Evolutionary conservation across 2,113 vertebrate genomes (phyloP).

Genomic region (Pitta sordida): DNA sequence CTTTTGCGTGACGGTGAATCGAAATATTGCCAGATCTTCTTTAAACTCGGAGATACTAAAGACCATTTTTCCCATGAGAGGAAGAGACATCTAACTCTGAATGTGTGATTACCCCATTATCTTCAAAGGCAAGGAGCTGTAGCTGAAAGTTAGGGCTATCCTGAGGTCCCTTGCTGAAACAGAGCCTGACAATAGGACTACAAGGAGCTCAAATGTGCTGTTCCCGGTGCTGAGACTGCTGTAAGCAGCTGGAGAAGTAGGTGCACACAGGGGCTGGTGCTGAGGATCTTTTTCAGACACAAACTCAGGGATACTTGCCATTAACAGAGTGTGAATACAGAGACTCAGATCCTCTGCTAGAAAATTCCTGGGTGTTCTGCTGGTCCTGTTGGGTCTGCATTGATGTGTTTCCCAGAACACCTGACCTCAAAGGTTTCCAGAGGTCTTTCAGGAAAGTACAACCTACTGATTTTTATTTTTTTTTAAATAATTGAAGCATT

Average conservation of each 20-base stretch:
- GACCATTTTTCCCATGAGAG: background rate
- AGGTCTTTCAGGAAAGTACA: background rate
- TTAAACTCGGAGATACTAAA: background rate
- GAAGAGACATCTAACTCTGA: background rate
- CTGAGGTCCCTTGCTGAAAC: background rate
- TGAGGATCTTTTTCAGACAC: background rate
- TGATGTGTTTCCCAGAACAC: no score
- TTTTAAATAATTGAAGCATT: accelerated
- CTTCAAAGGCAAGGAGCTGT: background rate
- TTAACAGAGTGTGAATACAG: background rate
- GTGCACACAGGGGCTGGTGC: background rate
- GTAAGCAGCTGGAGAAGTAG: background rate
- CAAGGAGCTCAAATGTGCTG: background rate
- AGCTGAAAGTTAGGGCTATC: background rate
- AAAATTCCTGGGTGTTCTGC: background rate
- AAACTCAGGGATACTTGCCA: accelerated
- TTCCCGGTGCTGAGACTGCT: background rate
- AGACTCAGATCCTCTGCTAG: background rate
- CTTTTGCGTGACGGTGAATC: background rate
- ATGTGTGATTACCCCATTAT: background rate
- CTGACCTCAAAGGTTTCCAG: background rate
- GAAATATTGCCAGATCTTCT: background rate
- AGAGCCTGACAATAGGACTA: background rate
- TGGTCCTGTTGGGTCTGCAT: background rate
- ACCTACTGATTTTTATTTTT: background rate